Evolutionary conservation across 1,140 invertebrate species (phyloP).

Genomic region (Sesamia nonagrioides): DNA sequence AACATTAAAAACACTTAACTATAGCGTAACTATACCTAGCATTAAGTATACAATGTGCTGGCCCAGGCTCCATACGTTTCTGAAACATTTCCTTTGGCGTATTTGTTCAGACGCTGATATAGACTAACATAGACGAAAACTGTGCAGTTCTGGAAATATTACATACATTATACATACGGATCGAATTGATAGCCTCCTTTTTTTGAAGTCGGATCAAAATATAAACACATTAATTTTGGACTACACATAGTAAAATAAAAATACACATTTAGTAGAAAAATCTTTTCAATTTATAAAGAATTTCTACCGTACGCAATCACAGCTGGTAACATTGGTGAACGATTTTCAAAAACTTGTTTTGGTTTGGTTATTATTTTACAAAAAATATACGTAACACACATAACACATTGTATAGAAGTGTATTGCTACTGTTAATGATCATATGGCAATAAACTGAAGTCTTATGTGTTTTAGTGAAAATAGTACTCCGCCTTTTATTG

Average conservation of each 20-base stretch:
- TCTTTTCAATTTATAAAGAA: background rate
- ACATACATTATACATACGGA: too few relatives aligned
- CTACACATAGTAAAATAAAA: background rate
- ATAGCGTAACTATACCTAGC: too few relatives aligned
- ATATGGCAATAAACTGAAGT: background rate
- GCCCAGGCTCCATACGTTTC: too few relatives aligned
- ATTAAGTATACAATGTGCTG: too few relatives aligned
- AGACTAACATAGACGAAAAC: too few relatives aligned
- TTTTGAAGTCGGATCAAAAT: too few relatives aligned
- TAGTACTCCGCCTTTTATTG: background rate
- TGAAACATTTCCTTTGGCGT: too few relatives aligned
- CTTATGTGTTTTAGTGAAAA: background rate
- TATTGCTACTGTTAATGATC: constrained; percentile 11
- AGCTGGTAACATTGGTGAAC: constrained; percentile 28
- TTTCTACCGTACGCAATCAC: constrained; percentile 4
- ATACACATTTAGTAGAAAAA: background rate
- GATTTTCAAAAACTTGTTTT: constrained; percentile 47
- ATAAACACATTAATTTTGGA: too few relatives aligned
- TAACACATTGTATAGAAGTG: background rate
- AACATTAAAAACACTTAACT: too few relatives aligned
- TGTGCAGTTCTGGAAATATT: too few relatives aligned
- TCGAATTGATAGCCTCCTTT: too few relatives aligned
- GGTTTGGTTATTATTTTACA: constrained; percentile 33
- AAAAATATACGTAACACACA: constrained; percentile 29
- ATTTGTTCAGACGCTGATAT: too few relatives aligned